Percentiles rank a stretch among this genome's conserved stretches.
These are phyloP conservation scores for Heliconius sara DNA, from an alignment of 2,888 invertebrate species.

Conservation along the genomic window DNA sequence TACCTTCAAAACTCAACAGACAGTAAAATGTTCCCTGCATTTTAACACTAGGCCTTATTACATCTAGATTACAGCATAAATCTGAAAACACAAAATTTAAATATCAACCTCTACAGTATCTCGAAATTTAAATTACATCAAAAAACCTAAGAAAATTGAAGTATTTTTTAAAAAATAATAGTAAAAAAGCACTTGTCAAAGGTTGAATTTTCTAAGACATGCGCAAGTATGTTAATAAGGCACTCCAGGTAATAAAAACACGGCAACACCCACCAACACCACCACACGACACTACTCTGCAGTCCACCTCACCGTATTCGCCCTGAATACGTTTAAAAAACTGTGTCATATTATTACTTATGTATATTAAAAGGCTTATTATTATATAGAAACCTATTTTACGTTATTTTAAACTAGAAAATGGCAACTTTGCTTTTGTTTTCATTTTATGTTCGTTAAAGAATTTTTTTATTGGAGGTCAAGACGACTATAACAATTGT, in stretches of 20 bases:
- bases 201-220: slow-evolving; percentile 39
- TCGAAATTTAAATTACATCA: background rate
- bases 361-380: slow-evolving; percentile 5
- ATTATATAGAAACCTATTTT: background rate
- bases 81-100: too few relatives aligned
- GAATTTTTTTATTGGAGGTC: too few relatives aligned
- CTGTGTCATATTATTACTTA: slow-evolving; percentile 9
- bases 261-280: slow-evolving; percentile 10
- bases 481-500: too few relatives aligned
- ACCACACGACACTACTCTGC: background rate
- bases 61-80: too few relatives aligned
- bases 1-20: too few relatives aligned
- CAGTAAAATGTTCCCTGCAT: too few relatives aligned
- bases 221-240: slow-evolving; percentile 44
- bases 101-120: background rate
- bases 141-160: background rate
- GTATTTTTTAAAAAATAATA: background rate
- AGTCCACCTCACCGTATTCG: background rate
- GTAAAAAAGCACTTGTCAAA: slow-evolving; percentile 7
- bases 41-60: too few relatives aligned
- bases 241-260: slow-evolving; percentile 39
- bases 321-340: slow-evolving; percentile 25
- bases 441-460: too few relatives aligned
- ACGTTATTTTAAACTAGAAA: background rate
- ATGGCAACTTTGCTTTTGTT: background rate